phyloP scores from a whole-genome alignment of 2,113 vertebrate species.

The Clarias batrachus region DNA sequence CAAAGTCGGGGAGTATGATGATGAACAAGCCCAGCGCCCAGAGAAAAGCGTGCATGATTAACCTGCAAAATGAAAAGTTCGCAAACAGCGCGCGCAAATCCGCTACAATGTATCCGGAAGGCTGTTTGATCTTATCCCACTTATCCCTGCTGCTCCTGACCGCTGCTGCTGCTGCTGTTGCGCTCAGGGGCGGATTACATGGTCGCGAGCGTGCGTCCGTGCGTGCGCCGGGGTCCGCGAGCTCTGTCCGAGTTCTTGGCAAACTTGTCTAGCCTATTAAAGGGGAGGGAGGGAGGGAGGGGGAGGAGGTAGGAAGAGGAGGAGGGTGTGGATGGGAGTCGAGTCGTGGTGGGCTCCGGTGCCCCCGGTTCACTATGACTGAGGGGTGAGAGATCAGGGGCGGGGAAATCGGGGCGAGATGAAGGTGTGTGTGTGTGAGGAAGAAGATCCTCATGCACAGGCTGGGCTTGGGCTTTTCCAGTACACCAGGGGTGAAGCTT shows the following conservation, averaged over 20 bases:
- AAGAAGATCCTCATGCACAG: not conserved
- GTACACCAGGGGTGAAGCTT: not conserved
- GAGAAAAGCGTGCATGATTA: constrained; percentile 90
- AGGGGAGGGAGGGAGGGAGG: not conserved
- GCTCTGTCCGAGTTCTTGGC: constrained; percentile 66
- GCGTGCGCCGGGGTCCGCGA: constrained; percentile 67
- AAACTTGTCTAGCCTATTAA: constrained; percentile 57
- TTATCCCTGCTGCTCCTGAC: constrained; percentile 34
- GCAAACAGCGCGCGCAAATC: constrained; percentile 25
- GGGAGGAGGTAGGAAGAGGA: not conserved
- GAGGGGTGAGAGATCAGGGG: not conserved
- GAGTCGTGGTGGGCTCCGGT: constrained; percentile 64
- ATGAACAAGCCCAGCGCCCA: constrained; percentile 86
- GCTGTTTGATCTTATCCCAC: constrained; percentile 32
- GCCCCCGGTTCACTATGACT: constrained; percentile 34
- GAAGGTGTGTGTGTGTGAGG: constrained; percentile 15
- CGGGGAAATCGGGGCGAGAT: not conserved
- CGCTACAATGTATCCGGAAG: not conserved
- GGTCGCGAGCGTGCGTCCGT: constrained; percentile 64
- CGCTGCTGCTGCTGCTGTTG: constrained; percentile 41
- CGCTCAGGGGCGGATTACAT: constrained; percentile 54
- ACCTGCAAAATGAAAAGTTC: not conserved
- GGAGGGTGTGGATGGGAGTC: constrained; percentile 68
- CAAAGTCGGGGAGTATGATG: constrained; percentile 78
- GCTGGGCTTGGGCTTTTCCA: not conserved